phyloP scores from a whole-genome alignment of 1,140 invertebrate genomes.

The Meloidogyne exigua region DNA sequence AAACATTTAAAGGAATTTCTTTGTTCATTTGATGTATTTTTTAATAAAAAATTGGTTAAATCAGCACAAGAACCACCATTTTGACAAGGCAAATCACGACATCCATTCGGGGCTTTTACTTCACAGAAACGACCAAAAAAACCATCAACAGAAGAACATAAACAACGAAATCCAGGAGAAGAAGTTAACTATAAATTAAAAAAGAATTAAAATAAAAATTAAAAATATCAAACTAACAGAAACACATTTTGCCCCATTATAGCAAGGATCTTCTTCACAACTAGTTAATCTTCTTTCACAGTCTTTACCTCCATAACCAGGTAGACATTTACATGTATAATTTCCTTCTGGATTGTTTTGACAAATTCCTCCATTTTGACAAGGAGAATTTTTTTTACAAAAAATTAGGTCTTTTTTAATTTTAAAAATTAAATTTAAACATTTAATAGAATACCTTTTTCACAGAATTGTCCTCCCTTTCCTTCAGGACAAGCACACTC shows the following conservation, averaged over 20 bases:
- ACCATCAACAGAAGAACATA: constrained; percentile 15
- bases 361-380: constrained; percentile 37
- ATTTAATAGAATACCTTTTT: constrained; percentile 16
- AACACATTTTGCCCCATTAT: constrained; percentile 36
- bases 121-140: constrained; percentile 37
- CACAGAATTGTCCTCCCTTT: constrained; percentile 33
- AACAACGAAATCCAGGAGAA: constrained; percentile 30
- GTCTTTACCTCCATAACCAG: constrained; percentile 55
- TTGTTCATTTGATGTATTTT: background rate
- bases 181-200: constrained; percentile 12
- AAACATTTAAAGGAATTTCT: constrained; percentile 23
- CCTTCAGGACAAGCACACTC: constrained; percentile 35
- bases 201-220: background rate
- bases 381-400: constrained; percentile 33
- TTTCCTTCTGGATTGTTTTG: constrained; percentile 48
- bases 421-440: background rate
- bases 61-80: constrained; percentile 37
- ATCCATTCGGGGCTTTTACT: constrained; percentile 17
- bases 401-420: constrained; percentile 33
- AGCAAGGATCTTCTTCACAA: constrained; percentile 35
- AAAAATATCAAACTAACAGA: constrained; percentile 9
- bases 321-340: constrained; percentile 60
- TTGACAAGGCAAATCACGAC: constrained; percentile 31
- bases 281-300: constrained; percentile 35
- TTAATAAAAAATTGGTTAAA: background rate